Conservation (phyloP, 1,140 invertebrate genomes). For the Trichonephila inaurata region DNA sequence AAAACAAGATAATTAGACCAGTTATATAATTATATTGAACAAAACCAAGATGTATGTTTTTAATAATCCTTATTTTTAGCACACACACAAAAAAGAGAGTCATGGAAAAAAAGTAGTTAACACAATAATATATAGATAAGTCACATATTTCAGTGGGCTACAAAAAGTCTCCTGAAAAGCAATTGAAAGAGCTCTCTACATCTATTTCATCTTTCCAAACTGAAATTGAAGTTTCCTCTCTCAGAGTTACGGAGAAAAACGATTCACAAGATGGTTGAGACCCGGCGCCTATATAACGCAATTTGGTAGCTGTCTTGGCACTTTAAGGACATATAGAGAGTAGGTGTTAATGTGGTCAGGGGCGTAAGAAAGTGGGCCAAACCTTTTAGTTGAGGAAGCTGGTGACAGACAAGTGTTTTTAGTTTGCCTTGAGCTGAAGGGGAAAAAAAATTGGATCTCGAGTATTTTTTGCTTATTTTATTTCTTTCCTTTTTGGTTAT, state of each 20-base stretch:
- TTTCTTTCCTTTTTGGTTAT: too few relatives aligned
- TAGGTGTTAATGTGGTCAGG: slow-evolving; percentile 38
- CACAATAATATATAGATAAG: neutral
- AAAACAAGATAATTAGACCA: too few relatives aligned
- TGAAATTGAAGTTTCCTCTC: slow-evolving; percentile 27
- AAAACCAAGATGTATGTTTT: too few relatives aligned
- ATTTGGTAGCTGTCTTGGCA: slow-evolving; percentile 5
- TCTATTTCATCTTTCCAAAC: neutral
- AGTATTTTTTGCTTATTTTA: too few relatives aligned
- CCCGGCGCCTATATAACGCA: slow-evolving; percentile 26
- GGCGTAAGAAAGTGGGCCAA: slow-evolving; percentile 44
- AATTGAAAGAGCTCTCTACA: slow-evolving; percentile 2
- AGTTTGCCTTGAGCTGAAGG: neutral
- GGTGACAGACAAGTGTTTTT: neutral
- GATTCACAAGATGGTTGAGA: slow-evolving; percentile 41
- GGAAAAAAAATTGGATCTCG: neutral
- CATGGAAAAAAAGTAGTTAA: too few relatives aligned
- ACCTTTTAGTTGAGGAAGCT: slow-evolving; percentile 36
- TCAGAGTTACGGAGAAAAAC: neutral
- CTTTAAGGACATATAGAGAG: neutral
- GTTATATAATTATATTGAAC: too few relatives aligned
- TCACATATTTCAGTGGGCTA: neutral
- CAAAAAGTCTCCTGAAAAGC: neutral
- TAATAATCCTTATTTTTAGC: too few relatives aligned
- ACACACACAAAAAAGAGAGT: too few relatives aligned